phyloP scores from a whole-genome alignment of 2,113 vertebrate genomes.

The Menura novaehollandiae region DNA sequence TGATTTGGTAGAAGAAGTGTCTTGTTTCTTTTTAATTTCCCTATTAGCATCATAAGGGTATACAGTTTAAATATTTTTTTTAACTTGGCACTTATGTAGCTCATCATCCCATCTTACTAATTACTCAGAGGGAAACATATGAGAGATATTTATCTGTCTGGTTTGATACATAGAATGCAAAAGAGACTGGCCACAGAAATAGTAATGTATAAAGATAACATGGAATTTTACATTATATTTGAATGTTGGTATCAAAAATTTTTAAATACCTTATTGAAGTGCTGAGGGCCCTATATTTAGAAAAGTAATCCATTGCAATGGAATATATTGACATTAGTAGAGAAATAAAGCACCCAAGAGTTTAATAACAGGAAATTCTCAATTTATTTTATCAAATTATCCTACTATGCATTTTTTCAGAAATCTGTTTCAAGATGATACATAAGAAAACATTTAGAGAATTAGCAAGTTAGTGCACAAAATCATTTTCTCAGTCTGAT shows the following conservation, averaged over 20 bases:
- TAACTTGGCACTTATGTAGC: neutral
- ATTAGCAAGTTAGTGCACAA: neutral
- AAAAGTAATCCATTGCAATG: neutral
- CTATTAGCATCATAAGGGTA: neutral
- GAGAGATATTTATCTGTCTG: neutral
- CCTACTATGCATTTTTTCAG: neutral
- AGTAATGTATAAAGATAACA: neutral
- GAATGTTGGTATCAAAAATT: neutral
- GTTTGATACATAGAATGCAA: neutral
- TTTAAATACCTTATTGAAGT: neutral
- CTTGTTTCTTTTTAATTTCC: neutral
- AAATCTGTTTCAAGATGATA: neutral
- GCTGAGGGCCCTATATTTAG: neutral
- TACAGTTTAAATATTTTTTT: neutral
- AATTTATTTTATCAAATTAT: constrained; percentile 31
- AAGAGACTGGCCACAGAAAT: neutral
- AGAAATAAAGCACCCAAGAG: neutral
- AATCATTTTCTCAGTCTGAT: neutral
- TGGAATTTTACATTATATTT: neutral
- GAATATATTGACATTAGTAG: neutral
- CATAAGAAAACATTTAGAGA: neutral
- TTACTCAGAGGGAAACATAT: neutral
- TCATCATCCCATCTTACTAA: neutral
- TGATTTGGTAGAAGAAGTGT: neutral
- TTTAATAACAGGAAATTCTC: neutral